Conservation (phyloP, 2,888 invertebrate species). For the Galeopsomyia nigrocyanea region DNA sequence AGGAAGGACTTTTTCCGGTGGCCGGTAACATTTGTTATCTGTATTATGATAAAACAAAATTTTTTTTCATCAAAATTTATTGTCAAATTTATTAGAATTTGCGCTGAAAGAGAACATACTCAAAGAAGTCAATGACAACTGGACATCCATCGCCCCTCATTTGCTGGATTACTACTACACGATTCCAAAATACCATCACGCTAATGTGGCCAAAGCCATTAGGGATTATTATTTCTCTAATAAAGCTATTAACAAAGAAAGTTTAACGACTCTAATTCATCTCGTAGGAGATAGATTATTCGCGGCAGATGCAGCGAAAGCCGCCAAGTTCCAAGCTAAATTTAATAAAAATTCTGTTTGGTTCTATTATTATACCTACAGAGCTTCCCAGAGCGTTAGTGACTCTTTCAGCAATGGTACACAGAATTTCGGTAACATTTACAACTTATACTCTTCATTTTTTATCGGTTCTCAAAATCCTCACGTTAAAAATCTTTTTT, state of each 20-base stretch:
- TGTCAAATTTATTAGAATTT: constrained; percentile 55
- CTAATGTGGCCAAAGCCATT: constrained; percentile 70
- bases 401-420: constrained; percentile 70
- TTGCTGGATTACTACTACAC: constrained; percentile 76
- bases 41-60: not conserved
- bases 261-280: constrained; percentile 62
- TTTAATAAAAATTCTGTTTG: constrained; percentile 74
- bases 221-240: constrained; percentile 72
- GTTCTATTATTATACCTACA: constrained; percentile 75
- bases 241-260: constrained; percentile 68
- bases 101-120: constrained; percentile 68
- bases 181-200: constrained; percentile 68
- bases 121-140: constrained; percentile 71
- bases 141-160: constrained; percentile 74
- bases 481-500: not conserved
- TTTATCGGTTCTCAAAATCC: not conserved
- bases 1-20: constrained; percentile 83
- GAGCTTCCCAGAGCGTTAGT: constrained; percentile 73
- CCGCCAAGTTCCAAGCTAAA: constrained; percentile 73
- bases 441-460: constrained; percentile 40
- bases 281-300: constrained; percentile 79
- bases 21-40: constrained; percentile 69
- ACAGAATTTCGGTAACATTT: constrained; percentile 72
- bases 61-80: not conserved
- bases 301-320: constrained; percentile 72